Base-by-base conservation (phyloP, 2,888 invertebrate species). In the Lepas anatifera region DNA sequence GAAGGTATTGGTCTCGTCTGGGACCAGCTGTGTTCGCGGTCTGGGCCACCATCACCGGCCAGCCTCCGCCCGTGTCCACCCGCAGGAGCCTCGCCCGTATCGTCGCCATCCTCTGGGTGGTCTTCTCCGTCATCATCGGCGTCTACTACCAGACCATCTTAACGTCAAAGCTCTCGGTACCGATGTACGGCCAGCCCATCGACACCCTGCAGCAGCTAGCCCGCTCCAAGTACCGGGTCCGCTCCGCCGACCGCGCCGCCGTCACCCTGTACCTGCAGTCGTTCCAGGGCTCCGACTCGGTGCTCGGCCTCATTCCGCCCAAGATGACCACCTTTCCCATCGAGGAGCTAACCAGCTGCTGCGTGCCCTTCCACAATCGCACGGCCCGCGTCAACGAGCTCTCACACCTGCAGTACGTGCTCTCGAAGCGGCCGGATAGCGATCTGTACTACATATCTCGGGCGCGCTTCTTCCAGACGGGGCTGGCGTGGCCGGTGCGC, bases 81-180 rank as follows among this genome's bases (percentile, higher is more conserved):
- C 52, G 52, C 52, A 29, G 27, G 32, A 7, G 32, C 52, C 16
- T 32, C 16, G 27, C n/a, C 16, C 52, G 52, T 18, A 10, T 27
- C 18, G 32, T 58, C 32, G 52, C 6, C 52, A 6, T 18, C 3
- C 52, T 58, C 52, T 58, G 52, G 52, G 32, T 27, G n/a, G 18
- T 58, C 32, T 58, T 58, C 52, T 29, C 32, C 32, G 32, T 58
- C 52, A 18, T 58, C 16, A 58, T 58, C 32, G 52, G 52, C 52
- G 32, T 58, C 29, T 58, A 58, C 52, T 58, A 58, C 52, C 52
- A 58, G 32, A 58, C 52, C 32, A 58, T 58, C 18, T 32, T 58
- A 18, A 27, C 27, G 52, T 58, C 52, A 4, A 58, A 58, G 32
- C 52, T 58, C 18, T 58, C 32, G 32, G 52, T 58, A 32, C 52